These are phyloP conservation scores for Ptychodera flava DNA, from an alignment of 35 echinoderm and acorn worm genomes.

Conservation along the genomic window DNA sequence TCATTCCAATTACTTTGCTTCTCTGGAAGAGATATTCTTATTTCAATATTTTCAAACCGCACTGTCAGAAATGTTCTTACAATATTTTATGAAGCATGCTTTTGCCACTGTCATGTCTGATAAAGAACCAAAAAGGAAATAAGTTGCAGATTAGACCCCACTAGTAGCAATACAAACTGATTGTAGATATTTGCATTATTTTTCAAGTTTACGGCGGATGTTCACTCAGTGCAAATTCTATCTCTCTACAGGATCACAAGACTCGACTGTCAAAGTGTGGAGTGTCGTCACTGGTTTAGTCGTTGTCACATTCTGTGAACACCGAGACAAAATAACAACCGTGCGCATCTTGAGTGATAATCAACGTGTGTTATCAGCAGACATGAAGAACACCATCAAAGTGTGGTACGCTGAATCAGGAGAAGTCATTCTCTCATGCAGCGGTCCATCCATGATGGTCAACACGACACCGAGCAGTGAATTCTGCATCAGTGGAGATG, in stretches of 20 bases:
- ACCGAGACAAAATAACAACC: constrained; percentile 63
- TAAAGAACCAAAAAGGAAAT: no score
- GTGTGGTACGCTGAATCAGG: constrained; percentile 77
- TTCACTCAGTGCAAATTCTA: no score
- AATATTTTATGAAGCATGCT: no score
- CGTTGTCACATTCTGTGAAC: constrained; percentile 67
- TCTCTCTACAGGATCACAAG: constrained; percentile 86
- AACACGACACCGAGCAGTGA: constrained; percentile 71
- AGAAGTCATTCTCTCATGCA: constrained; percentile 85
- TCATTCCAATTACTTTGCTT: no score
- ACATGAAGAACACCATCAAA: constrained; percentile 77
- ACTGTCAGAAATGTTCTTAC: no score
- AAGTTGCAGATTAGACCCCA: no score
- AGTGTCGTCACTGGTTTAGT: constrained; percentile 48
- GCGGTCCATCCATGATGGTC: constrained; percentile 85
- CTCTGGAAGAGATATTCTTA: no score
- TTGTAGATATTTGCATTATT: no score
- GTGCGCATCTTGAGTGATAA: constrained; percentile 79
- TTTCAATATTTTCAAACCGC: no score
- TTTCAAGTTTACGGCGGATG: no score
- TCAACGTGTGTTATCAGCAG: constrained; percentile 82
- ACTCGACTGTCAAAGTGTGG: constrained; percentile 76
- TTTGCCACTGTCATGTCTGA: no score
- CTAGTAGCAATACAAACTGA: no score
- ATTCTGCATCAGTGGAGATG: constrained; percentile 82